A percentile compares a stretch with the other conserved stretches of the same genome.
phyloP scores from a whole-genome alignment of 2,888 invertebrate genomes.

The Scaptomyza reducta region DNA sequence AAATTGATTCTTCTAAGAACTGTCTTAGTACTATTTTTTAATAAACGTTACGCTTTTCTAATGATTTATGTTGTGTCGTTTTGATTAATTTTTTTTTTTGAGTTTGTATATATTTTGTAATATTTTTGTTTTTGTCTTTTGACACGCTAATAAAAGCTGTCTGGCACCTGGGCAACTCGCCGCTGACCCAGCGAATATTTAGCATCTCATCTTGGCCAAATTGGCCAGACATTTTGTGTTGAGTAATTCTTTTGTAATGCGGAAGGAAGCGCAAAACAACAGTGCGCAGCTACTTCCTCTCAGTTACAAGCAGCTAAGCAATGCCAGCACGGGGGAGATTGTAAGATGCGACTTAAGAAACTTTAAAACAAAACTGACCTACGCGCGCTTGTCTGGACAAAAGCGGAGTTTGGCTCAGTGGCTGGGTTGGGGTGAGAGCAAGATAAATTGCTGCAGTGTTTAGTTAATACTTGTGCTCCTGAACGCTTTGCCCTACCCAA shows the following conservation, averaged over 20 bases:
- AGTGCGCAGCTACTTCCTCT: slow-evolving; percentile 64
- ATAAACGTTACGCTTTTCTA: not conserved
- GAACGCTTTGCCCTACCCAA: slow-evolving; percentile 22
- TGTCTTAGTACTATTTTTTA: slow-evolving; percentile 26
- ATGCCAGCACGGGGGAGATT: slow-evolving; percentile 8
- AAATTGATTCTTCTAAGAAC: not conserved
- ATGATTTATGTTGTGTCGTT: slow-evolving; percentile 2
- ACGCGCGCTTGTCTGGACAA: slow-evolving; percentile 38
- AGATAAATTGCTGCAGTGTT: slow-evolving; percentile 80
- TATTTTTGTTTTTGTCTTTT: not conserved
- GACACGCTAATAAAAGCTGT: slow-evolving; percentile 35
- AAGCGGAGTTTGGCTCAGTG: slow-evolving; percentile 22
- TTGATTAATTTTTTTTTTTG: not conserved
- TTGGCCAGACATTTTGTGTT: slow-evolving; percentile 74
- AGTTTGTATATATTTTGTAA: not conserved
- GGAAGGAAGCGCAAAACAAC: slow-evolving; percentile 75
- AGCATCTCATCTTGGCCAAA: slow-evolving; percentile 47
- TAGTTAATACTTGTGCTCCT: slow-evolving; percentile 72
- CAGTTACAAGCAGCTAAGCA: not conserved
- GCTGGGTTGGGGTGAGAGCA: slow-evolving; percentile 18
- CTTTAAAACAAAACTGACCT: slow-evolving; percentile 74
- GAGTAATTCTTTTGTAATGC: slow-evolving; percentile 78
- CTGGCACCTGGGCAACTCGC: slow-evolving; percentile 41
- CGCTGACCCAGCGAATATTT: slow-evolving; percentile 42
- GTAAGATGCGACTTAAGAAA: slow-evolving; percentile 54